Percentiles rank a stretch among this genome's conserved stretches.
Evolutionary conservation across 2,113 vertebrate genomes (phyloP).

Genomic region (Rhinoderma darwinii): DNA sequence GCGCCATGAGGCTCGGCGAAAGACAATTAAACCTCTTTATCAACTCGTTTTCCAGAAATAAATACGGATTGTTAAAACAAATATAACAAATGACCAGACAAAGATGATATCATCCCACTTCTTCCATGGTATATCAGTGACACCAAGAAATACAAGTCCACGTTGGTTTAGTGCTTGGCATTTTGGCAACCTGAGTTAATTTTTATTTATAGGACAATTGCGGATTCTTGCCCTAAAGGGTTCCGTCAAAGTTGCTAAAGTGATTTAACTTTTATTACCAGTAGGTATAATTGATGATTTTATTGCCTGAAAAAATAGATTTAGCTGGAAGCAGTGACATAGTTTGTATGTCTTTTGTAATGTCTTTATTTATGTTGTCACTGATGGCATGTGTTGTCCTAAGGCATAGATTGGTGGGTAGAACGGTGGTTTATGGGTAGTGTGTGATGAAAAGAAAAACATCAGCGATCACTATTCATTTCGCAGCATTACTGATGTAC

Average conservation of each 20-base stretch:
- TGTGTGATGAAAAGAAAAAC: no score
- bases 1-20: conserved; percentile 76
- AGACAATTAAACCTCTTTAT: conserved; percentile 84
- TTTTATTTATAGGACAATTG: neutral
- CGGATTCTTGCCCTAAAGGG: neutral
- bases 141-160: neutral
- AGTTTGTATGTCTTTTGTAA: no score
- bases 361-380: neutral
- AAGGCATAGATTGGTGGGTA: neutral
- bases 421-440: neutral
- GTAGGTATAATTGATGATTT: neutral
- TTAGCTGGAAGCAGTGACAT: neutral
- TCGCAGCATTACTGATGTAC: neutral
- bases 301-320: accelerated
- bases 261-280: conserved; percentile 2
- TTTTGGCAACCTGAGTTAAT: neutral
- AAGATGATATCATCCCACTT: neutral
- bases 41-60: conserved; percentile 73
- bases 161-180: neutral
- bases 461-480: no score
- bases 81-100: conserved; percentile 29
- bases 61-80: conserved; percentile 64
- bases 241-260: neutral
- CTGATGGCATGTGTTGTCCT: neutral
- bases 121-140: accelerated